Evolutionary conservation across 2,113 vertebrate genomes (phyloP).

Genomic region (Microtus oregoni): DNA sequence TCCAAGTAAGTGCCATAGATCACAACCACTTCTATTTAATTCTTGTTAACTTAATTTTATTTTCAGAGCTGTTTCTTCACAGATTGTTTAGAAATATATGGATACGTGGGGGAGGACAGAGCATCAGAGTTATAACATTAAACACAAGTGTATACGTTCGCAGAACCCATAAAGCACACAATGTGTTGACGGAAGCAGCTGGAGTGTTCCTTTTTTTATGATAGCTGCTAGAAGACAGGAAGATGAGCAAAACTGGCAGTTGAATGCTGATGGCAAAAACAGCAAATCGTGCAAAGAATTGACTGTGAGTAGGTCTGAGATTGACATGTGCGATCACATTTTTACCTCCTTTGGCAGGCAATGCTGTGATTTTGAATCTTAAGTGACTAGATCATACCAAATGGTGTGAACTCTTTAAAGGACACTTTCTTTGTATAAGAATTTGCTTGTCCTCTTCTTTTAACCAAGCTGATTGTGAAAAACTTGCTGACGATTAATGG

Average conservation of each 20-base stretch:
- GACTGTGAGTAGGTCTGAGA: slow-evolving; percentile 37
- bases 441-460: background rate
- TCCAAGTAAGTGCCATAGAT: slow-evolving; percentile 45
- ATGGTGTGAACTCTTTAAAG: background rate
- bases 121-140: slow-evolving; percentile 49
- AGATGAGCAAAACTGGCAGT: slow-evolving; percentile 47
- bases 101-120: background rate
- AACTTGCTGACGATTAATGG: background rate
- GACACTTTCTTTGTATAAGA: background rate
- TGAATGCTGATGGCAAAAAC: slow-evolving; percentile 43
- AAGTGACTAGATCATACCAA: background rate
- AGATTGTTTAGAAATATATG: slow-evolving; percentile 70
- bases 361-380: slow-evolving; percentile 11
- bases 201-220: slow-evolving; percentile 45
- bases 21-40: slow-evolving; percentile 60
- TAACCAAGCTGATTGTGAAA: background rate
- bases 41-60: slow-evolving; percentile 63
- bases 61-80: slow-evolving; percentile 58
- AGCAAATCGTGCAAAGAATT: slow-evolving; percentile 50
- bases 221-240: slow-evolving; percentile 31
- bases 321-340: slow-evolving; percentile 11
- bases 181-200: slow-evolving; percentile 53
- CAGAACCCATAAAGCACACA: slow-evolving; percentile 15
- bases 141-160: background rate
- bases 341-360: slow-evolving; percentile 7